Base-by-base conservation (phyloP, 2,113 vertebrate species). In the Sebastes schlegelii region DNA sequence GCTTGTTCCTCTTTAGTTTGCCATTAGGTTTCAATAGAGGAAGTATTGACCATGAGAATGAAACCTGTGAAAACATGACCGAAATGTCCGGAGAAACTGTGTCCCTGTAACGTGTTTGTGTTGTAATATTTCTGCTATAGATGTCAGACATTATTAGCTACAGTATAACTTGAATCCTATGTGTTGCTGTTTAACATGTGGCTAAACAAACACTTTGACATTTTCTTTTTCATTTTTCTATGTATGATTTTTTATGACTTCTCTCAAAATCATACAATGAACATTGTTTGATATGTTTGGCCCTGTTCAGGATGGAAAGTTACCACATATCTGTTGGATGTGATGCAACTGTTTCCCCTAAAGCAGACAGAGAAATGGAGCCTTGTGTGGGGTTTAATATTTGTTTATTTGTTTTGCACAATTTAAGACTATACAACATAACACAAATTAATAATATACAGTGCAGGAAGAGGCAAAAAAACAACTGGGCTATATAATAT, bases 1-100 rank as follows among this genome's bases (percentile, higher is more conserved):
- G 1, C 21, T 73, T 80, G 89, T 94, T 94, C 93, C 93, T 82
- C 90, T 92, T 92, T 90, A 75, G 10, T 83, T 46, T 80, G 86
- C 76, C 78, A 84, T 84, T 68, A 69, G 86, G 86, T 80, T 87
- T 65, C 6, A 86, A 74, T 82, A 82, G 91, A 90, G 92, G 93
- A 94, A 94, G 89, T 92, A 48, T 17, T 85, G 74, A 85, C 79
- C 84, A 84, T 85, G 86, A 91, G 88, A 88, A 79, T 88, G 86
- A 92, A 92, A 91, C 89, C 83, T 77, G 64, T 60, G 54, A 83
- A 86, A 90, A 87, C 72, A 85, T 65, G 61, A 58, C 61, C 49
- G 57, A 83, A 79, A 88, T 70, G 79, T 66, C 9, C 19, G 5
- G 8, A 66, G 42, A 19, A 23, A 70, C 65, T n/a, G 16, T 61